phyloP scores from a whole-genome alignment of 2,113 vertebrate species.

The Sorex araneus region DNA sequence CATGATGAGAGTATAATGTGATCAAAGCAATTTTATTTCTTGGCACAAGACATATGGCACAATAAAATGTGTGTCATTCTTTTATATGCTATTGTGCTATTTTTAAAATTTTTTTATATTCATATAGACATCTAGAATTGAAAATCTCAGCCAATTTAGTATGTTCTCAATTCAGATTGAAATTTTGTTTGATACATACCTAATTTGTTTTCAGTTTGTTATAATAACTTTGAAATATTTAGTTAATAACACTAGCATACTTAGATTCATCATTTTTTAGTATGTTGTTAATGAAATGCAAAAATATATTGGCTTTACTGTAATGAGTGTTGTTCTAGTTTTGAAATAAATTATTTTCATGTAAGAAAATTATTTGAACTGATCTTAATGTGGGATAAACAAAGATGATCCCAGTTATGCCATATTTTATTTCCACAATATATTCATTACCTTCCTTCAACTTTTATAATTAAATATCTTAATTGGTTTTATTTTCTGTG shows the following conservation, averaged over 20 bases:
- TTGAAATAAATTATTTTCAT: not conserved
- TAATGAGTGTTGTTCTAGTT: not conserved
- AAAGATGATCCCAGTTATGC: not conserved
- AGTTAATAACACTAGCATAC: not conserved
- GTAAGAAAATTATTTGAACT: not conserved
- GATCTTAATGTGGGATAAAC: not conserved
- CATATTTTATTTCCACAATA: not conserved
- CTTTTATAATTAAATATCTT: not conserved
- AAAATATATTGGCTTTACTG: not conserved
- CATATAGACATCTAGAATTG: not conserved
- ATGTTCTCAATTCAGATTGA: not conserved
- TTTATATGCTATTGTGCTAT: not conserved
- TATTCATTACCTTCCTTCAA: not conserved
- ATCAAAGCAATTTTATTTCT: not conserved
- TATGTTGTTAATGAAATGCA: not conserved
- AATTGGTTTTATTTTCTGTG: not conserved
- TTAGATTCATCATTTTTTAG: not conserved
- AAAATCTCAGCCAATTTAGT: not conserved
- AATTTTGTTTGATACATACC: too few species aligned
- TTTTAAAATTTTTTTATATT: not conserved
- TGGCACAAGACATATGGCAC: not conserved
- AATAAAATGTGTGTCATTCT: not conserved
- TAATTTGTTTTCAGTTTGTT: too few species aligned
- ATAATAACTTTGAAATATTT: not conserved
- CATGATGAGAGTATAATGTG: not conserved